Evolutionary conservation across 1,140 invertebrate species (phyloP), one percentile per base, ranked within the genome.

Genomic region (Mizuhopecten yessoensis): DNA sequence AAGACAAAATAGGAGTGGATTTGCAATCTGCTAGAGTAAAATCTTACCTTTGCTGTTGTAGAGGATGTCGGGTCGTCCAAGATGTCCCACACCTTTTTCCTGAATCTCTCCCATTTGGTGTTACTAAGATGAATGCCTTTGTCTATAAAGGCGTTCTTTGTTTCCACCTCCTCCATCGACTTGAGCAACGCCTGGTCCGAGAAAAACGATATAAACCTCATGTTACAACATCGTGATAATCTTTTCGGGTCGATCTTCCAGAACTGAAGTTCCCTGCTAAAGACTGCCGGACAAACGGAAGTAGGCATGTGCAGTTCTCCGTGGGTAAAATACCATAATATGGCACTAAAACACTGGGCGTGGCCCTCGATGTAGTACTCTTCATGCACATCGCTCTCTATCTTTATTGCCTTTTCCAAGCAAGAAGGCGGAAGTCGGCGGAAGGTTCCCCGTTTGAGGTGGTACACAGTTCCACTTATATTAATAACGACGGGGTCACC

Each of bases 191-290:
- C 91, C 45, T 94, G 92, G n/a, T 94, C 94, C 17, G 91, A 89
- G 33, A 93, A 89, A 42, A 94, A 94, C 7, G 92, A 93, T 20
- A 93, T 92, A 39, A 94, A 93, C 29, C 92, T 94, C 34, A 92
- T 92, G 86, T 94, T 94, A 90, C 95, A 95, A 89, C 95, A 95
- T 34, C 88, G 45, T 34, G 93, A 92, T 87, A 95, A 91, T 86
- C 90, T 39, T 15, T 57, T 88, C 23, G 93, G 87, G 33, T 93
- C 92, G 34, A 95, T 90, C 34, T 92, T 92, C 95, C 95, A 95
- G 86, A 93, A 95, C 10, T 90, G 86, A 20, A 95, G 86, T 86
- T 95, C 95, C 36, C 92, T 92, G 13, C 92, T 90, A 39, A 95
- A 93, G 0, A 94, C 86, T 2, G 93, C 90, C 34, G 92, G 93